Conservation (phyloP, 2,113 vertebrate genomes). For the Labrus mixtus region DNA sequence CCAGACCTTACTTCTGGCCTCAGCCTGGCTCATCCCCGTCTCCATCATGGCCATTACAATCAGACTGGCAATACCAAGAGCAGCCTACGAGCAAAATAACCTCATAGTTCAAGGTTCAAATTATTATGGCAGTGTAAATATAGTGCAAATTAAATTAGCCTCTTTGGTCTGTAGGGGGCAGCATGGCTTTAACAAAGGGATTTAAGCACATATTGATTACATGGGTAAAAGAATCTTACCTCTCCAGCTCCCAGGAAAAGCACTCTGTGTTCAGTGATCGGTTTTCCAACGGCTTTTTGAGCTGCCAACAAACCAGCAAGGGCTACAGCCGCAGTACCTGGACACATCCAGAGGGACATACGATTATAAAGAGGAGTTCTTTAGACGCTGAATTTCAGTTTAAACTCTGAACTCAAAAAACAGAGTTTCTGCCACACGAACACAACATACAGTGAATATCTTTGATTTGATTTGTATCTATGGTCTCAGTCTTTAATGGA, state of each 20-base stretch:
- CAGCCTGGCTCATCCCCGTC: constrained; percentile 83
- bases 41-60: constrained; percentile 98
- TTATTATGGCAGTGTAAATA: neutral
- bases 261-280: constrained; percentile 91
- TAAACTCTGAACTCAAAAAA: too few relatives aligned
- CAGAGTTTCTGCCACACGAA: neutral
- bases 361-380: neutral
- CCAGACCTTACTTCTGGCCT: constrained; percentile 91
- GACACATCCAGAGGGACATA: constrained; percentile 6
- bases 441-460: neutral
- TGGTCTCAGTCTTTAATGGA: too few relatives aligned
- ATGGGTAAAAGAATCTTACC: constrained; percentile 73
- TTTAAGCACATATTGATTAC: neutral
- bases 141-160: neutral
- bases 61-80: constrained; percentile 96
- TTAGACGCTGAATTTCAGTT: too few relatives aligned
- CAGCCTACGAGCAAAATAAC: constrained; percentile 84
- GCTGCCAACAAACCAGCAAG: constrained; percentile 93
- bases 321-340: constrained; percentile 95
- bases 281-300: constrained; percentile 87
- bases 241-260: constrained; percentile 98
- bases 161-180: constrained; percentile 9
- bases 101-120: neutral
- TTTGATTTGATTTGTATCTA: neutral
- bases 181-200: neutral